Conservation (phyloP, 2,113 vertebrate genomes). For the Riparia riparia region DNA sequence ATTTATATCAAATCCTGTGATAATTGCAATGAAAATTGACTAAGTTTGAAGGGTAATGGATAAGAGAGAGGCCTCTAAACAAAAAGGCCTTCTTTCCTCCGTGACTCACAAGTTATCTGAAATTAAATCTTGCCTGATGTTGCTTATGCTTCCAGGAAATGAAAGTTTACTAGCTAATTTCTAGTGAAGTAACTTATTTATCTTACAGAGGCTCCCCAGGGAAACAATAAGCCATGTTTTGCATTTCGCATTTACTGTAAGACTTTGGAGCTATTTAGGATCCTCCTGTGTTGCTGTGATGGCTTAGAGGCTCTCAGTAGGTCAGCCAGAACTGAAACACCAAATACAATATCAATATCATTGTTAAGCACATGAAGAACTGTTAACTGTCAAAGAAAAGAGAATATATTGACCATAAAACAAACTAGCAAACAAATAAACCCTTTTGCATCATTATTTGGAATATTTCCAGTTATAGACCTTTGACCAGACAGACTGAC, state of each 20-base stretch:
- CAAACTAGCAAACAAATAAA: neutral
- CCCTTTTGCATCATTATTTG: neutral
- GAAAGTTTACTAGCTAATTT: neutral
- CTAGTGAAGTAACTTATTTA: neutral
- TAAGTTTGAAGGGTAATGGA: neutral
- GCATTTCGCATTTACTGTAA: neutral
- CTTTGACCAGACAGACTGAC: neutral
- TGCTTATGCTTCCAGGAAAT: neutral
- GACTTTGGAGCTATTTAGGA: neutral
- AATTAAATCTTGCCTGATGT: neutral
- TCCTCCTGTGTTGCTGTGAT: neutral
- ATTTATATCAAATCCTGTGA: neutral
- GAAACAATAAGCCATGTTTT: neutral
- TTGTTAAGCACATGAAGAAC: neutral
- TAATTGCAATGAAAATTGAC: neutral
- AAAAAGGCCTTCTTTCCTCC: neutral
- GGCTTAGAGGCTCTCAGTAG: neutral
- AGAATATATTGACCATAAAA: neutral
- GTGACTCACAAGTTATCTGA: neutral
- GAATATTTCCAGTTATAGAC: neutral
- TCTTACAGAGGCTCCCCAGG: neutral
- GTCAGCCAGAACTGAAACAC: neutral
- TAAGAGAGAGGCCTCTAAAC: neutral
- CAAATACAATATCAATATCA: neutral
- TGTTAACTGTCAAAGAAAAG: neutral